Base-by-base conservation (phyloP, 2,888 invertebrate species). In the Lobophora halterata region DNA sequence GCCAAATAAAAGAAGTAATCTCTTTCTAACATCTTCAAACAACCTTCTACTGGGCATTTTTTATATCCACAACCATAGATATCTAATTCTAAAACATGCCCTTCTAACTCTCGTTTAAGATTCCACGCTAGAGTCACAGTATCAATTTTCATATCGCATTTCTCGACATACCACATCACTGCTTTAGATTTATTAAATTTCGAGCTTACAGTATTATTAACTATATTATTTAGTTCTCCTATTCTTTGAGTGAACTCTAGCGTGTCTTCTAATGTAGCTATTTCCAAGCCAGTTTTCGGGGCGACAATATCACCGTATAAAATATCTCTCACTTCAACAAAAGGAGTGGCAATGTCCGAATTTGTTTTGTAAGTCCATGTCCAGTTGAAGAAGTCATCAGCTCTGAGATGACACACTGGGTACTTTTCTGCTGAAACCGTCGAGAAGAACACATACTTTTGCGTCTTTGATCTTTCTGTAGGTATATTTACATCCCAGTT, bases 281-380 rank as follows among this genome's bases (percentile, higher is more conserved):
- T n/a, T n/a, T n/a, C n/a, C n/a, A n/a, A n/a, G n/a, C n/a, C n/a
- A n/a, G n/a, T n/a, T 5, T 38, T 62, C 0, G 85, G 83, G 7
- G 77, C 79, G 5, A 80, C 49, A 8, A 68, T 13, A 4, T 60
- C 52, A 0, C 69, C 73, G 9, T 50, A 37, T 1, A 56, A n/a
- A n/a, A n/a, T 27, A 44, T 83, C 71, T 21, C 31, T 71, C 0
- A 87, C 75, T 58, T 74, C 72, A 13, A 88, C 68, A 33, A 75
- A 85, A 1, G 81, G 78, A 34, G 61, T 72, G 0, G 69, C 57
- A 10, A 85, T 74, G 42, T 88, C 82, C 0, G 86, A 81, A 46
- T 67, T 60, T 1, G 79, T 50, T 59, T 77, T 85, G 27, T 85
- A 88, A 1, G 76, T 69, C 83, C 86, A 87, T 1, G 87, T 87